phyloP scores from a whole-genome alignment of 2,888 invertebrate genomes.

The Stegana nigrithorax region DNA sequence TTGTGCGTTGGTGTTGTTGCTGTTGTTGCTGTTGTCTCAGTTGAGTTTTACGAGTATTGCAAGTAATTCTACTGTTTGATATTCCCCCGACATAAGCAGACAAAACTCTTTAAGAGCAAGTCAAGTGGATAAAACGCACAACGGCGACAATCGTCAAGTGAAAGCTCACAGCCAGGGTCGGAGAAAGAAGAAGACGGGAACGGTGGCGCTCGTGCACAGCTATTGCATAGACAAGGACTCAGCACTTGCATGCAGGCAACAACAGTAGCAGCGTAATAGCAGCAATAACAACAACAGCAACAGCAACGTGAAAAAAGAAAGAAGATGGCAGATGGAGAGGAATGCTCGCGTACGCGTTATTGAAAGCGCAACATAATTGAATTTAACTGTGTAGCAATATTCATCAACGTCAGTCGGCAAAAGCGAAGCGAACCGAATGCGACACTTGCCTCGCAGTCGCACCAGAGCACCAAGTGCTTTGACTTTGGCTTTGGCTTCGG shows the following conservation, averaged over 20 bases:
- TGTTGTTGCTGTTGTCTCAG: neutral
- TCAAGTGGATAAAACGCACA: constrained; percentile 20
- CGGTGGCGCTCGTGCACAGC: neutral
- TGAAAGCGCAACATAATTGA: constrained; percentile 43
- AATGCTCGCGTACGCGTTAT: neutral
- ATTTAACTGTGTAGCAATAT: constrained; percentile 51
- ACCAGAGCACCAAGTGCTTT: too few relatives aligned
- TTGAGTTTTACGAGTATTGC: too few relatives aligned
- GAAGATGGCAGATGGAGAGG: neutral
- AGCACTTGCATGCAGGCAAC: constrained; percentile 5
- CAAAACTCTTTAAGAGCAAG: constrained; percentile 20
- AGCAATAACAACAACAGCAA: neutral
- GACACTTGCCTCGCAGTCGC: too few relatives aligned
- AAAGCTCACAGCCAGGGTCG: neutral
- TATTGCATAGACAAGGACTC: neutral
- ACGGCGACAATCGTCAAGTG: constrained; percentile 1
- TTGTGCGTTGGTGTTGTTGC: too few relatives aligned
- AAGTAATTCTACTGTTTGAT: constrained; percentile 1
- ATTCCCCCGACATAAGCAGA: constrained; percentile 11
- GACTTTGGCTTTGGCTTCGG: too few relatives aligned
- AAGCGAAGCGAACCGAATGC: too few relatives aligned
- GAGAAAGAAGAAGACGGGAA: neutral
- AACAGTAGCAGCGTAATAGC: neutral
- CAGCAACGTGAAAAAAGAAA: neutral
- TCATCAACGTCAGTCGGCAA: constrained; percentile 48